Evolutionary conservation across 2,888 invertebrate species (phyloP), one percentile per base, ranked within the genome.

Genomic region (Coleophora deauratella): DNA sequence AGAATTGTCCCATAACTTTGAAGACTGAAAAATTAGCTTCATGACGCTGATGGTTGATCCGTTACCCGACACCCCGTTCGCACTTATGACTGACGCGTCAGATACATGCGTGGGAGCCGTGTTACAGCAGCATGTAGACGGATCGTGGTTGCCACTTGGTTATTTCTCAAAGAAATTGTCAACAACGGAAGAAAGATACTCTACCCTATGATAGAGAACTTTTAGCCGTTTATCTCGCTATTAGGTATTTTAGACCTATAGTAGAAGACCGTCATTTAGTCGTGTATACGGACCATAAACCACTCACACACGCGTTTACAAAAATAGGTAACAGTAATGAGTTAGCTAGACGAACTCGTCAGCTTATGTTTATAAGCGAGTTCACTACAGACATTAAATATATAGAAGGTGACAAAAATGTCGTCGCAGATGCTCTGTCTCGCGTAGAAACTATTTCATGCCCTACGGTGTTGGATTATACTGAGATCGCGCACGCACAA

Each of bases 121-220:
- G n/a, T 21, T 42, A 2, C 35, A 42, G 14, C 42, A 38, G 30
- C 15, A n/a, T 7, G 30, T 35, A 9, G 35, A 44, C 12, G 12
- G 27, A 8, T 9, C 13, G 9, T 45, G 43, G 44, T 37, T 41
- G 41, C 49, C 49, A 13, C 35, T 47, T 4, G 43, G 37, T 13
- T 51, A 37, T 28, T 47, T 49, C 32, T 49, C 44, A 3, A 45
- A 46, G 31, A 40, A 15, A 9, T 35, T 51, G 12, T 41, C 35
- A 8, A 34, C 30, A 35, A 34, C 45, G 27, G 40, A 49, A 38
- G 27, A 21, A 9, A 42, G 41, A 33, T 50, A 47, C 27, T 34
- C 33, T 21, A 21, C 21, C 47, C 1, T 50, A 47, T 30, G 51
- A 51, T 15, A 27, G 43, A 21, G 51, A 49, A 36, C 33, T 49